Conservation (phyloP, 35 echinoderm and acorn worm genomes). For the Lytechinus pictus region DNA sequence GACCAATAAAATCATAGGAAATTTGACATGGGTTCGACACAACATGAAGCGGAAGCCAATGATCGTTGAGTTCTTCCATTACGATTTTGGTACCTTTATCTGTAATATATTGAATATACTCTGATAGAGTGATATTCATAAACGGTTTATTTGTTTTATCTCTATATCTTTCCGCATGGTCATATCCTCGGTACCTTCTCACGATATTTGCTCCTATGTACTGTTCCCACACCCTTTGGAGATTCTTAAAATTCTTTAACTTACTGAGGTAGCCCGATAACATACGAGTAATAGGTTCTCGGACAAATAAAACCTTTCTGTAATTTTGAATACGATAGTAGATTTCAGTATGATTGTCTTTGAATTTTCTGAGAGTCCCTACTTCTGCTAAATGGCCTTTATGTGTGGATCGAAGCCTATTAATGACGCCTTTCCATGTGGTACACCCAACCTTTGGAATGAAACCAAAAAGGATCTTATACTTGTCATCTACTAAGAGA, state of each 20-base stretch:
- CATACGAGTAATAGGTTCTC: conserved; percentile 69
- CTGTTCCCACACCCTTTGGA: conserved; percentile 62
- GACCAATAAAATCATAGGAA: conserved; percentile 77
- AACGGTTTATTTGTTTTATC: neutral
- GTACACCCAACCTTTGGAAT: conserved; percentile 80
- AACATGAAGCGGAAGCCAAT: conserved; percentile 72
- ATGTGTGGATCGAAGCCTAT: neutral
- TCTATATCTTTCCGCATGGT: conserved; percentile 7
- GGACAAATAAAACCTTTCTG: conserved; percentile 76
- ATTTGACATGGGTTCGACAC: conserved; percentile 72
- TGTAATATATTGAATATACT: conserved; percentile 70
- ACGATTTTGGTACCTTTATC: conserved; percentile 51
- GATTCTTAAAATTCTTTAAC: conserved; percentile 35
- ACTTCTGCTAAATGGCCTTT: neutral
- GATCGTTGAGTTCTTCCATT: conserved; percentile 60
- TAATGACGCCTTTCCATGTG: conserved; percentile 63
- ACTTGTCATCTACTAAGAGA: conserved; percentile 47
- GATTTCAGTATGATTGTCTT: conserved; percentile 37
- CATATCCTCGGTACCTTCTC: conserved; percentile 50
- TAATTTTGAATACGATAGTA: conserved; percentile 55
- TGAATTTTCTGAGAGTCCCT: neutral
- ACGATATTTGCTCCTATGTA: conserved; percentile 60
- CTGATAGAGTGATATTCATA: conserved; percentile 65
- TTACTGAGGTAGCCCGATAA: conserved; percentile 81
- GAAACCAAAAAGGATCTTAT: conserved; percentile 66